Conservation (phyloP, 2,797 vertebrate species). For the Threskiornis aethiopicus region DNA sequence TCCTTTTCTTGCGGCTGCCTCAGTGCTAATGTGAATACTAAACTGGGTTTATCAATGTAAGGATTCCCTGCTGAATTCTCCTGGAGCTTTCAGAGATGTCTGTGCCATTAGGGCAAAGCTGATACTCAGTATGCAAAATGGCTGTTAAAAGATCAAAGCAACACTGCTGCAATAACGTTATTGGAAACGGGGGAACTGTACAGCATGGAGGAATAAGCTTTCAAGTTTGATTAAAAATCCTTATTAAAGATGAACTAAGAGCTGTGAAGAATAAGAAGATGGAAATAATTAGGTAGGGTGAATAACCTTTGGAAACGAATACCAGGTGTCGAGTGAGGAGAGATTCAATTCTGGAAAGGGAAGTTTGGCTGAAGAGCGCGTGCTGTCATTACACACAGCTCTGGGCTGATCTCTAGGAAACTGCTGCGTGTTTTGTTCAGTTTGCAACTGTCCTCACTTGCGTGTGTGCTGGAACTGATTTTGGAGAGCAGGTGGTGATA, state of each 20-base stretch:
- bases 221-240: slow-evolving; percentile 66
- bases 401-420: slow-evolving; percentile 32
- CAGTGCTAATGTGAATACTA: slow-evolving; percentile 41
- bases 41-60: slow-evolving; percentile 56
- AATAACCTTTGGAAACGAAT: slow-evolving; percentile 25
- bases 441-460: background rate
- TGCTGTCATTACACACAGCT: slow-evolving; percentile 1
- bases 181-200: slow-evolving; percentile 16
- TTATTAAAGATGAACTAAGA: slow-evolving; percentile 56
- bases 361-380: background rate
- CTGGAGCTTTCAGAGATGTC: slow-evolving; percentile 48
- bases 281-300: slow-evolving; percentile 48
- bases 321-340: slow-evolving; percentile 18
- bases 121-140: slow-evolving; percentile 66
- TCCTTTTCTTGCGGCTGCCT: background rate
- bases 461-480: background rate
- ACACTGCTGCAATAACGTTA: slow-evolving; percentile 41
- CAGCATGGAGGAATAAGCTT: slow-evolving; percentile 49
- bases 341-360: slow-evolving; percentile 22
- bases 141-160: slow-evolving; percentile 69
- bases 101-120: slow-evolving; percentile 61
- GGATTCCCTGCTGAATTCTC: slow-evolving; percentile 60
- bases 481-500: background rate
- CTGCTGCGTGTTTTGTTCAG: background rate
- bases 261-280: slow-evolving; percentile 45